These are phyloP conservation scores for Pelusios castaneus DNA, from an alignment of 2,113 vertebrate genomes.

Conservation along the genomic window DNA sequence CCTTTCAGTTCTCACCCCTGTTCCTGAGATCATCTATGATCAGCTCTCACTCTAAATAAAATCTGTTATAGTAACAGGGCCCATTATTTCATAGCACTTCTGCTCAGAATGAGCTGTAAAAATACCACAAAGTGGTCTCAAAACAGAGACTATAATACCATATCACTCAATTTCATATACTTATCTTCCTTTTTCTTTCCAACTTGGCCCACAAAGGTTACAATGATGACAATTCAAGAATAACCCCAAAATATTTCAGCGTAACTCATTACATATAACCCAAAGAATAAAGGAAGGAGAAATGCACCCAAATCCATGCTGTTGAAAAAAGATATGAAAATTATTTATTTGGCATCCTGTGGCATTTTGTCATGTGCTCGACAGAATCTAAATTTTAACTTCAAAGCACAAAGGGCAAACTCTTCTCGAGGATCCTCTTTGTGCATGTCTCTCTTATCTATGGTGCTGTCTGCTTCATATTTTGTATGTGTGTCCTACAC, in stretches of 20 bases:
- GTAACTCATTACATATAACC: neutral
- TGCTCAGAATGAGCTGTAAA: neutral
- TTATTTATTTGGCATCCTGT: neutral
- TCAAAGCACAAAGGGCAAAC: neutral
- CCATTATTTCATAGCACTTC: neutral
- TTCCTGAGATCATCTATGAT: neutral
- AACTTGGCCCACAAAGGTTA: neutral
- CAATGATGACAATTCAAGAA: neutral
- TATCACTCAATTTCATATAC: neutral
- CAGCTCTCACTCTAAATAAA: neutral
- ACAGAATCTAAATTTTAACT: conserved; percentile 9
- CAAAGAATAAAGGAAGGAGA: neutral
- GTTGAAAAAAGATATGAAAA: neutral
- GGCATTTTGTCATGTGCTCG: neutral
- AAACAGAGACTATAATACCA: neutral
- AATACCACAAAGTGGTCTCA: neutral
- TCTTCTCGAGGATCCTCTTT: neutral
- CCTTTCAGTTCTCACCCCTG: neutral
- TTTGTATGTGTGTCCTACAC: neutral
- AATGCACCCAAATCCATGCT: neutral
- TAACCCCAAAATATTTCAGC: neutral
- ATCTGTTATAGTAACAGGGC: neutral
- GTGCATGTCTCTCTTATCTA: conserved; percentile 34
- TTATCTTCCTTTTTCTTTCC: neutral
- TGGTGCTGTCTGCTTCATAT: conserved; percentile 11